phyloP scores from a whole-genome alignment of 2,888 invertebrate genomes.

The Lithophane socia region DNA sequence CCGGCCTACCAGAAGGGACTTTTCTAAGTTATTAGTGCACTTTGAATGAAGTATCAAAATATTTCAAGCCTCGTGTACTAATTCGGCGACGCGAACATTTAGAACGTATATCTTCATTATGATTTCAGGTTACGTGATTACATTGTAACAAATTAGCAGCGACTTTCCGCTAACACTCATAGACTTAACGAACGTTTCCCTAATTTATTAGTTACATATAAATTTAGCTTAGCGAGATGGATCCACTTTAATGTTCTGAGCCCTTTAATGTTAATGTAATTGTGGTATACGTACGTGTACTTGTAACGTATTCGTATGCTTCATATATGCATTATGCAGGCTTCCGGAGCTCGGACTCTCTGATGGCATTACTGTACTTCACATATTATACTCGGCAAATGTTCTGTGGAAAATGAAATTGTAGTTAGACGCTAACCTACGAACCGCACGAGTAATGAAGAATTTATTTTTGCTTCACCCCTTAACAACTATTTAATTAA shows the following conservation, averaged over 20 bases:
- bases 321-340: constrained; percentile 72
- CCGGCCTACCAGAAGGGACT: constrained; percentile 24
- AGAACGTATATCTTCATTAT: constrained; percentile 15
- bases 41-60: constrained; percentile 37
- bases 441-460: constrained; percentile 33
- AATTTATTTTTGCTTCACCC: constrained; percentile 31
- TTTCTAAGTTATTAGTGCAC: constrained; percentile 30
- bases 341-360: constrained; percentile 68
- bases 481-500: constrained; percentile 31
- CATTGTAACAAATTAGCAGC: constrained; percentile 37
- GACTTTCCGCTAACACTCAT: constrained; percentile 26
- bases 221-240: constrained; percentile 24
- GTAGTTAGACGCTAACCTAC: constrained; percentile 57
- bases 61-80: constrained; percentile 14
- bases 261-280: constrained; percentile 53
- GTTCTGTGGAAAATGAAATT: constrained; percentile 57
- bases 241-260: constrained; percentile 35
- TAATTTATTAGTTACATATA: constrained; percentile 47
- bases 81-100: not conserved
- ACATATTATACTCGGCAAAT: constrained; percentile 55
- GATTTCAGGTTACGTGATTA: constrained; percentile 29
- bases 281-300: constrained; percentile 45
- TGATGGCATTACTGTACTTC: constrained; percentile 68
- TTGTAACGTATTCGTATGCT: constrained; percentile 60
- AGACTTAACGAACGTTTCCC: constrained; percentile 33